phyloP scores from a whole-genome alignment of 2,888 invertebrate species.

The Amphipyra tragopoginis region DNA sequence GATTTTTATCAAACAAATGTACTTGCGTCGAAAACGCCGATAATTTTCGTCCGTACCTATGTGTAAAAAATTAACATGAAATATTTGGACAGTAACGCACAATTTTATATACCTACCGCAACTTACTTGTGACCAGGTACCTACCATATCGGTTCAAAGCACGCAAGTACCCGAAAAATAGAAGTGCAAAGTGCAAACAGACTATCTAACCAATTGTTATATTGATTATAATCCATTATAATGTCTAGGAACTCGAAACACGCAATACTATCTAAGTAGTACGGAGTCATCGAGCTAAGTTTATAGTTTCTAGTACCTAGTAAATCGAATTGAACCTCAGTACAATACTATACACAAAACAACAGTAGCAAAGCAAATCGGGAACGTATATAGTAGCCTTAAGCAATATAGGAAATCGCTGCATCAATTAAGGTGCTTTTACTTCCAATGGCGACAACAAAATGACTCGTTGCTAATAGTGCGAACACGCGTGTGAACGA shows the following conservation, averaged over 20 bases:
- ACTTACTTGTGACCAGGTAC: no score
- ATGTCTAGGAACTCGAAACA: no score
- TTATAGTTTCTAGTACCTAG: neutral
- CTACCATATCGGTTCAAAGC: neutral
- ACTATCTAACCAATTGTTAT: neutral
- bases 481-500: slow-evolving; percentile 72
- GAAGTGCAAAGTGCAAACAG: neutral
- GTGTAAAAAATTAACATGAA: slow-evolving; percentile 1
- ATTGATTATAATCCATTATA: neutral
- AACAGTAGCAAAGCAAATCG: slow-evolving; percentile 44
- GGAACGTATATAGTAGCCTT: slow-evolving; percentile 33
- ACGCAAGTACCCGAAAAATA: neutral
- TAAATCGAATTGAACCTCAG: neutral
- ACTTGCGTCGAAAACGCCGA: slow-evolving; percentile 12
- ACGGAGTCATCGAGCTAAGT: no score
- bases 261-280: neutral
- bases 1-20: slow-evolving; percentile 19
- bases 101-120: no score
- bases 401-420: slow-evolving; percentile 36
- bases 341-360: slow-evolving; percentile 25
- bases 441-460: slow-evolving; percentile 49
- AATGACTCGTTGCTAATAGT: slow-evolving; percentile 74
- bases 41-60: slow-evolving; percentile 7
- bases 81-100: neutral
- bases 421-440: slow-evolving; percentile 58